Percentiles rank a stretch among this genome's conserved stretches.
These are phyloP conservation scores for Rhorus exstirpatorius DNA, from an alignment of 2,888 invertebrate species.

Conservation along the genomic window DNA sequence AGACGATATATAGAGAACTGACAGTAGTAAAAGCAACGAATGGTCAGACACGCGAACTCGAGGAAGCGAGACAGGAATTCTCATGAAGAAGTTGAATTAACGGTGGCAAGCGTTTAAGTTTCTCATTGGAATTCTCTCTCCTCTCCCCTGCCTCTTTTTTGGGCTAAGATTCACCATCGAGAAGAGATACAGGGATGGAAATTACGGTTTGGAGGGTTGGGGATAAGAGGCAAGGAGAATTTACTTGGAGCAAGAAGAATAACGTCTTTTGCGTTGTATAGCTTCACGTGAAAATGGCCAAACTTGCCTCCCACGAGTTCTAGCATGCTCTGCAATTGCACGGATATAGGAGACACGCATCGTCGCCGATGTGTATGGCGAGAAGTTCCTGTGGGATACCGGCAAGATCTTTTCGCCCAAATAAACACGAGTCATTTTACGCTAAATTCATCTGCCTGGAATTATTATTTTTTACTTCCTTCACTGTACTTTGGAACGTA, in stretches of 20 bases:
- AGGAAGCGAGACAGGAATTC: constrained; percentile 19
- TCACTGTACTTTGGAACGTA: no score
- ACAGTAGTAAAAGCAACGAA: constrained; percentile 43
- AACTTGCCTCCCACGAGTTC: constrained; percentile 41
- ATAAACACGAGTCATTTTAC: constrained; percentile 4
- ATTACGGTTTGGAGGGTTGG: neutral
- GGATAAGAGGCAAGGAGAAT: constrained; percentile 12
- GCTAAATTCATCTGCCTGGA: neutral
- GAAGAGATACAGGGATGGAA: neutral
- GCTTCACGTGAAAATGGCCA: constrained; percentile 48
- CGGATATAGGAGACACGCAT: constrained; percentile 3
- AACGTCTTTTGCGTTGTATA: constrained; percentile 32
- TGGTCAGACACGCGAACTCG: constrained; percentile 51
- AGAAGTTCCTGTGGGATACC: neutral
- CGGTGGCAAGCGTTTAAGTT: constrained; percentile 56
- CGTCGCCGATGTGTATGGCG: constrained; percentile 25
- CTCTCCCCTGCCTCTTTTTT: no score
- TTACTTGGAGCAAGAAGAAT: constrained; percentile 48
- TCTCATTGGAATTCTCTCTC: neutral
- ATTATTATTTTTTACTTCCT: no score
- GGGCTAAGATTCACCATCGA: constrained; percentile 13
- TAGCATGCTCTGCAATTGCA: neutral
- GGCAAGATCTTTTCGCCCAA: neutral
- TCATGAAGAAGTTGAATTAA: constrained; percentile 62
- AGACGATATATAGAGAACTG: neutral